Evolutionary conservation across 2,797 vertebrate genomes (phyloP).

Genomic region (Gorsachius magnificus): DNA sequence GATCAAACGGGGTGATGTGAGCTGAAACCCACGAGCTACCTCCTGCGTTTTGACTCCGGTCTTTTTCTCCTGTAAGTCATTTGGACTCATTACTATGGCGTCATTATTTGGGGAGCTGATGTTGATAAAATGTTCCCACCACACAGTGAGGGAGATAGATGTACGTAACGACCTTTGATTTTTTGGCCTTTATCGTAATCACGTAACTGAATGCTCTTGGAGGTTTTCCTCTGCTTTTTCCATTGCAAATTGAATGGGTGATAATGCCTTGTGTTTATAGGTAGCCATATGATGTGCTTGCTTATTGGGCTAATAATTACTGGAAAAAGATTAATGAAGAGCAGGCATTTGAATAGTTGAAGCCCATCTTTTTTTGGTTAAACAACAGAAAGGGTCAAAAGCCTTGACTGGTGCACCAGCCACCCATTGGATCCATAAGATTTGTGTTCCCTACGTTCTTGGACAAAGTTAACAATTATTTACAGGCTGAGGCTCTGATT

Average conservation of each 20-base stretch:
- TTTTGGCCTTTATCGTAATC: neutral
- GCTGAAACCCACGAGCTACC: neutral
- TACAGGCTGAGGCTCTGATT: neutral
- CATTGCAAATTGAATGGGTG: neutral
- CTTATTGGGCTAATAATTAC: neutral
- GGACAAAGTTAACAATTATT: conserved; percentile 2
- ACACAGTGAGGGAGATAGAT: neutral
- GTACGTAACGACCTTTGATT: neutral
- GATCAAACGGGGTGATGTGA: neutral
- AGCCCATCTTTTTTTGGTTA: neutral
- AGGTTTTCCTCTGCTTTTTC: neutral
- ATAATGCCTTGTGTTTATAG: neutral
- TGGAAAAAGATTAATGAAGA: neutral
- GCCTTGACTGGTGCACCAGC: neutral
- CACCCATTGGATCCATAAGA: neutral
- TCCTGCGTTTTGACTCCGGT: neutral
- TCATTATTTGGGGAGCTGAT: neutral
- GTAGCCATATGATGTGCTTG: neutral
- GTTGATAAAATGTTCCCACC: neutral
- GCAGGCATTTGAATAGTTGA: neutral
- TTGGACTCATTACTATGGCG: neutral
- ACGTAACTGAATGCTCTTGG: neutral
- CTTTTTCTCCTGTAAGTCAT: neutral
- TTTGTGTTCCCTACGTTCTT: neutral
- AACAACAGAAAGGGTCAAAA: neutral